Conservation (phyloP, 2,113 vertebrate genomes). For the Tragulus kanchil region DNA sequence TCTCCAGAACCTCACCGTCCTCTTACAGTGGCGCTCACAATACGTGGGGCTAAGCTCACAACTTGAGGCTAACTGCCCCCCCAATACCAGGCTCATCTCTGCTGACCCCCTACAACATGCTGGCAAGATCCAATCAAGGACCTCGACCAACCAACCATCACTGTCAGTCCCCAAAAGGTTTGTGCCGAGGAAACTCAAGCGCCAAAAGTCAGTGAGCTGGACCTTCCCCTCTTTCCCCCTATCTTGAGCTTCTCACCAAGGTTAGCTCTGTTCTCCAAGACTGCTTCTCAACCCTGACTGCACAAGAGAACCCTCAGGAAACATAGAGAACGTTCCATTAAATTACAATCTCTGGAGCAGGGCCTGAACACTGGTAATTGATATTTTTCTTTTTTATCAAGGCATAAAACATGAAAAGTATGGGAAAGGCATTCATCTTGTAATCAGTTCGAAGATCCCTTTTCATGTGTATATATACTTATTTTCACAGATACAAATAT, state of each 20-base stretch:
- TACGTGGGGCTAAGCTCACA: not conserved
- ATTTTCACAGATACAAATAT: not conserved
- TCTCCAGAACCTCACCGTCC: not conserved
- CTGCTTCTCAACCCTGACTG: not conserved
- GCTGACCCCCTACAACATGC: not conserved
- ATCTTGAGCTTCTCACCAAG: not conserved
- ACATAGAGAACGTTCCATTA: not conserved
- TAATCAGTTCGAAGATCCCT: not conserved
- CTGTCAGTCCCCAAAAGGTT: not conserved
- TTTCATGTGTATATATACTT: not conserved
- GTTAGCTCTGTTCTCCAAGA: not conserved
- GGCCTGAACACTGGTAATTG: not conserved
- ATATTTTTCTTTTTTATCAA: not conserved
- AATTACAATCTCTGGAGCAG: not conserved
- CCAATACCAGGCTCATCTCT: not conserved
- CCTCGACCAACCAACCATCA: not conserved
- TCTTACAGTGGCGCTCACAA: not conserved
- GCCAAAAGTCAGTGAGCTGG: not conserved
- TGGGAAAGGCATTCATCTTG: not conserved
- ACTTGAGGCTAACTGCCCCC: not conserved
- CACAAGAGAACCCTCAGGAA: not conserved
- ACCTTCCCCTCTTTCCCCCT: not conserved
- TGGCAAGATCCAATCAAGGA: too few species aligned
- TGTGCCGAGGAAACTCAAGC: not conserved
- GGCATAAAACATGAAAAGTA: not conserved